These are phyloP conservation scores for Zaprionus capensis DNA, from an alignment of 1,140 invertebrate genomes.

Conservation along the genomic window DNA sequence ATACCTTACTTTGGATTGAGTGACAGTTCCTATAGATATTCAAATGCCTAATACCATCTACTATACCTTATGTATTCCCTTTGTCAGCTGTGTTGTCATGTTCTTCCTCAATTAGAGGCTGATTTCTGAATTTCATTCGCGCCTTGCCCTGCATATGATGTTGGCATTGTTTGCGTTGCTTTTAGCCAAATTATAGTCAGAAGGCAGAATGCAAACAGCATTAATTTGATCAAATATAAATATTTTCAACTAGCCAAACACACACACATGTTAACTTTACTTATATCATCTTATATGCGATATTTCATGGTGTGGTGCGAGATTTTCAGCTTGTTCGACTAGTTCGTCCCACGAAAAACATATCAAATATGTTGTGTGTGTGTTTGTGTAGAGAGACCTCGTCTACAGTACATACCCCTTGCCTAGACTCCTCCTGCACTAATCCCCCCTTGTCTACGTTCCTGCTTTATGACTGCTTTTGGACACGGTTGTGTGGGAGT, in stretches of 20 bases:
- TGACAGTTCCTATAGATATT: conserved; percentile 45
- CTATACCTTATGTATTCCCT: not conserved
- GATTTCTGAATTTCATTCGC: not conserved
- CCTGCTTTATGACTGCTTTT: conserved; percentile 60
- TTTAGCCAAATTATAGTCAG: conserved; percentile 55
- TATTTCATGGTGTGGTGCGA: conserved; percentile 74
- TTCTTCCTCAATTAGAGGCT: conserved; percentile 9
- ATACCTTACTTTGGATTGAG: conserved; percentile 14
- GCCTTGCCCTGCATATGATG: conserved; percentile 3
- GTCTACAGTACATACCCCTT: conserved; percentile 20
- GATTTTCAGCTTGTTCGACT: conserved; percentile 75
- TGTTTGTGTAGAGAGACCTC: conserved; percentile 19
- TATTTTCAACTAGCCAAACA: conserved; percentile 31
- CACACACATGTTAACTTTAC: conserved; percentile 22
- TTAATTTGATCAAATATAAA: conserved; percentile 72
- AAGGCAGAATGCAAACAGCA: conserved; percentile 66
- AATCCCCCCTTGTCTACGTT: not conserved
- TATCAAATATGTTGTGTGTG: conserved; percentile 45
- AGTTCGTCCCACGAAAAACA: conserved; percentile 76
- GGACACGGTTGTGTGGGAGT: conserved; percentile 62
- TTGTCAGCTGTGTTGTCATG: not conserved
- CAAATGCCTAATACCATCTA: conserved; percentile 14
- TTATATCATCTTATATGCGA: conserved; percentile 41
- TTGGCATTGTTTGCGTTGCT: conserved; percentile 42
- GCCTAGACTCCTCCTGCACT: not conserved